phyloP scores from a whole-genome alignment of 1,140 invertebrate species.

The Drosophila paulistorum region DNA sequence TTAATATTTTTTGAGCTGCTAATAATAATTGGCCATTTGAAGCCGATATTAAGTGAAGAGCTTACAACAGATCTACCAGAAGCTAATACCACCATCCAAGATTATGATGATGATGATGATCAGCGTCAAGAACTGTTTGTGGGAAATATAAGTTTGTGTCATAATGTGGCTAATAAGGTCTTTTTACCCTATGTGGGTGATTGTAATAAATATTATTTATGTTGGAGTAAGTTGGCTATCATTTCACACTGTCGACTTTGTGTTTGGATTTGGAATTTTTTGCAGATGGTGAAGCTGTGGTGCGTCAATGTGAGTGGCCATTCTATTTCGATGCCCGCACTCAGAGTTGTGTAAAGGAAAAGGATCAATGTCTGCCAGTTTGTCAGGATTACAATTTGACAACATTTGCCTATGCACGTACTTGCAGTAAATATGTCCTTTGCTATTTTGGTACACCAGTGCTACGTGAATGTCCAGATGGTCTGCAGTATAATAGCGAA shows the following conservation, averaged over 20 bases:
- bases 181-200: constrained; percentile 65
- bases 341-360: constrained; percentile 46
- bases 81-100: neutral
- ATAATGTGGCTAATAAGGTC: constrained; percentile 52
- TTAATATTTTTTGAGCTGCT: neutral
- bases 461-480: constrained; percentile 62
- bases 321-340: constrained; percentile 51
- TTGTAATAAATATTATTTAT: constrained; percentile 62
- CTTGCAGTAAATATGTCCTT: constrained; percentile 74
- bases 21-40: constrained; percentile 10
- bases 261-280: too few relatives aligned
- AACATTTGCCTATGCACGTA: constrained; percentile 69
- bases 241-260: too few relatives aligned
- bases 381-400: constrained; percentile 30
- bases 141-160: constrained; percentile 50
- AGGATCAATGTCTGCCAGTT: constrained; percentile 36
- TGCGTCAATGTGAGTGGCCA: constrained; percentile 39
- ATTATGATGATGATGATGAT: neutral
- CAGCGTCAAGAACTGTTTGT: constrained; percentile 17
- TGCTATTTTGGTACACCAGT: constrained; percentile 67
- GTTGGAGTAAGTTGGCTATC: constrained; percentile 41
- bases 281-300: constrained; percentile 48
- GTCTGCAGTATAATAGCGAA: constrained; percentile 65
- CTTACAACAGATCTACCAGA: neutral
- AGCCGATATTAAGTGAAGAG: neutral